A percentile compares a stretch with the other conserved stretches of the same genome.
phyloP scores from a whole-genome alignment of 1,140 invertebrate genomes.

The Tetramorium alpestre region DNA sequence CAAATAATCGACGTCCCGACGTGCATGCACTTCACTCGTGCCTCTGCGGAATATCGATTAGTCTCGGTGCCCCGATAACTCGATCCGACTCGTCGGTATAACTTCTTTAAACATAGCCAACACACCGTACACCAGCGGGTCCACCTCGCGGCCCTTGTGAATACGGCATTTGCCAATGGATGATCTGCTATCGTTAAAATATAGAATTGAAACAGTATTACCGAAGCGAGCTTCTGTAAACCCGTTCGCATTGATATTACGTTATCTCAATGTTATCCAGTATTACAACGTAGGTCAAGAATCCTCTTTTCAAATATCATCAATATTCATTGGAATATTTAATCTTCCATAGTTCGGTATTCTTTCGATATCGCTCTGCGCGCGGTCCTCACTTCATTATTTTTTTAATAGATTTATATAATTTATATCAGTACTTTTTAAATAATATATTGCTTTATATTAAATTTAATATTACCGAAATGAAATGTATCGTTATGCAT shows the following conservation, averaged over 20 bases:
- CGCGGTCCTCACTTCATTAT: background rate
- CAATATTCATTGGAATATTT: constrained; percentile 26
- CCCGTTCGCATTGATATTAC: background rate
- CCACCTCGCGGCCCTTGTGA: constrained; percentile 16
- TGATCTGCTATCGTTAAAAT: constrained; percentile 14
- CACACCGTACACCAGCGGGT: background rate
- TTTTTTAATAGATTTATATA: background rate
- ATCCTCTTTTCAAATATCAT: background rate
- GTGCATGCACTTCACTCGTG: constrained; percentile 43
- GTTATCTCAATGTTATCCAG: constrained; percentile 32
- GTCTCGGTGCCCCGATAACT: constrained; percentile 31
- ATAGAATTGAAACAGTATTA: constrained; percentile 16
- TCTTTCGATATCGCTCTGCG: background rate
- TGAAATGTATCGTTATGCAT: background rate
- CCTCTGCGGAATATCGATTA: constrained; percentile 69
- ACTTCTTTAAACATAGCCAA: constrained; percentile 61
- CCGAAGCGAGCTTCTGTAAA: background rate
- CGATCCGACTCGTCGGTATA: constrained; percentile 26
- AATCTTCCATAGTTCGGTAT: background rate
- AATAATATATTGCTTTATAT: background rate
- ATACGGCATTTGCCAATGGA: background rate
- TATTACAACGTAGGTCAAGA: background rate
- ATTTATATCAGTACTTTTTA: background rate
- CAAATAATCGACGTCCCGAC: constrained; percentile 68
- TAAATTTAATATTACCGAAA: background rate